These are phyloP conservation scores for Calliopsis andreniformis DNA, from an alignment of 1,140 invertebrate species.

Conservation along the genomic window DNA sequence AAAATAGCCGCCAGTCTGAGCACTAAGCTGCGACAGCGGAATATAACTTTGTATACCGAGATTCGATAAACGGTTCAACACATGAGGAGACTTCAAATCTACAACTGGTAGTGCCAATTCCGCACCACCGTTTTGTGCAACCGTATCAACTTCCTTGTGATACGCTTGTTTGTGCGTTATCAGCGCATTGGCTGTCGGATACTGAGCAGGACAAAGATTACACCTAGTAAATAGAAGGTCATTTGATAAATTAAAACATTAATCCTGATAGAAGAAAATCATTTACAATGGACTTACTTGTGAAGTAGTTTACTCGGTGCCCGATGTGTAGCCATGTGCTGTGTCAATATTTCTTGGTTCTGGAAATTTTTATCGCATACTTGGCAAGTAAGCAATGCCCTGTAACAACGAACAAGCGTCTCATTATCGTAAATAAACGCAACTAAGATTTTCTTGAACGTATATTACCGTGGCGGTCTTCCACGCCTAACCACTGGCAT, in stretches of 20 bases:
- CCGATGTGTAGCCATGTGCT: conserved; percentile 81
- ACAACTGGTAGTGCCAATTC: conserved; percentile 88
- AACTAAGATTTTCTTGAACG: not conserved
- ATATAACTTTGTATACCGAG: conserved; percentile 89
- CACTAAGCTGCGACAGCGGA: conserved; percentile 85
- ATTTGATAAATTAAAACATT: not conserved
- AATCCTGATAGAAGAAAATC: not conserved
- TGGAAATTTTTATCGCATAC: conserved; percentile 82
- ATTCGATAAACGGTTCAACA: conserved; percentile 84
- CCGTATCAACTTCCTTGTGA: conserved; percentile 82
- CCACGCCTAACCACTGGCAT: conserved; percentile 72
- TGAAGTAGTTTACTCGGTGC: conserved; percentile 80
- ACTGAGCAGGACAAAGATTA: conserved; percentile 87
- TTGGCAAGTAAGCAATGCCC: conserved; percentile 78
- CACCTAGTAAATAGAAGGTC: conserved; percentile 81
- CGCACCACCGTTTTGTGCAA: conserved; percentile 74
- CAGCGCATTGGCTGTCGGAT: conserved; percentile 85
- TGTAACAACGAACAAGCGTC: conserved; percentile 38
- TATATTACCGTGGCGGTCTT: conserved; percentile 73
- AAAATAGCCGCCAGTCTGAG: conserved; percentile 84
- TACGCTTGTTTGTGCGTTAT: conserved; percentile 87
- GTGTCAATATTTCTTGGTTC: conserved; percentile 79
- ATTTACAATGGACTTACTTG: conserved; percentile 70
- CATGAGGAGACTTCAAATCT: conserved; percentile 86
- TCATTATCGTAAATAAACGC: not conserved